Evolutionary conservation across 1,140 invertebrate species (phyloP), one percentile per base, ranked within the genome.

Genomic region (Plodia interpunctella): DNA sequence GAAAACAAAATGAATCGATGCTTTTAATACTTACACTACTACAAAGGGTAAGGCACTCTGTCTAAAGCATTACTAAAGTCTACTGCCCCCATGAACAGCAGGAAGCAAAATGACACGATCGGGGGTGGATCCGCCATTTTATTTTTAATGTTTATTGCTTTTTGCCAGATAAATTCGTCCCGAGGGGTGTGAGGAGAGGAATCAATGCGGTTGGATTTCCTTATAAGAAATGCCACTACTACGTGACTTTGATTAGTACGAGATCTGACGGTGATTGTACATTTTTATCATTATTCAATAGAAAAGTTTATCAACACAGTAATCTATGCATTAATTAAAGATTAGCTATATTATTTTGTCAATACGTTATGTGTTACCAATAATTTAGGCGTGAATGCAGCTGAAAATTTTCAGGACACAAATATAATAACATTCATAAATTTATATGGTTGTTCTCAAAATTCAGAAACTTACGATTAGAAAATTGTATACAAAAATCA

Each of bases 101-200:
- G 60, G 44, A 55, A 50, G 55, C 53, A 53, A 60, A 69, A 68
- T 59, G 63, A 68, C 66, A 69, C 64, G 62, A 68, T 72, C 59
- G 70, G 66, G 77, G 80, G 76, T 68, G 81, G 77, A 77, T 80
- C 59, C 75, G 82, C 78, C 83, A 88, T 87, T 88, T 88, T 88
- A 83, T 87, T 85, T 84, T 87, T 88, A 87, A 88, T 88, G 86
- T 80, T 87, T 86, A 86, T 87, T 86, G 75, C 83, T 76, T 83
- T 84, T 86, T 83, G 76, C 78, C 72, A 78, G 83, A 87, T 87
- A 83, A 85, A 83, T 80, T 75, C 70, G 60, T 74, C 83, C 73
- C 74, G 49, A 53, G 81, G 83, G 81, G 76, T 76, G 76, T 69
- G 74, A 77, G 72, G 62, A 68, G 70, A 87, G 71, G 83, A 88